Evolutionary conservation across 2,797 vertebrate species (phyloP).

Genomic region (Apogon talboti): DNA sequence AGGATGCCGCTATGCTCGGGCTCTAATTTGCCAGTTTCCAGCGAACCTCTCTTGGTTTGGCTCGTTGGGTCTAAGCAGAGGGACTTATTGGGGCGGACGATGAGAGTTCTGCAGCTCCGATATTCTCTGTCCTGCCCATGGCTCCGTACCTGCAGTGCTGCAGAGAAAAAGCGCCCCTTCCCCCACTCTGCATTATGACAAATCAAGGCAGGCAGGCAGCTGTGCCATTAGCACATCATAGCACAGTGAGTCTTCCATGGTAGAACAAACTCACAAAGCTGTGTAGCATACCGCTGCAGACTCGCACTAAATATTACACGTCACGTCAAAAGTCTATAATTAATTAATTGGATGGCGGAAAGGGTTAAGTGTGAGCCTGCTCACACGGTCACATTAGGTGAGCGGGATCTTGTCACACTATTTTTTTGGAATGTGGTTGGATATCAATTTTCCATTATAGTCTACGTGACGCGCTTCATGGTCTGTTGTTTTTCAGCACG

Average conservation of each 20-base stretch:
- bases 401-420: conserved; percentile 16
- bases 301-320: conserved; percentile 29
- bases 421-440: conserved; percentile 16
- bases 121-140: conserved; percentile 84
- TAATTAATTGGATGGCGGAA: conserved; percentile 34
- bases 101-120: conserved; percentile 70
- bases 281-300: conserved; percentile 42
- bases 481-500: conserved; percentile 7
- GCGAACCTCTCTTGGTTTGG: conserved; percentile 34
- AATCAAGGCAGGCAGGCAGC: conserved; percentile 90
- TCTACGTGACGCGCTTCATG: conserved; percentile 5
- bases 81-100: conserved; percentile 51
- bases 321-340: conserved; percentile 30
- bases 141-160: conserved; percentile 91
- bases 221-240: conserved; percentile 84
- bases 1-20: conserved; percentile 43
- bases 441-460: conserved; percentile 7
- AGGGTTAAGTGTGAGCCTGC: conserved; percentile 24
- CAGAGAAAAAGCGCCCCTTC: conserved; percentile 86
- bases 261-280: conserved; percentile 58
- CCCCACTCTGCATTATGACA: conserved; percentile 93
- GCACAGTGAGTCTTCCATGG: conserved; percentile 73
- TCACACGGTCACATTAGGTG: conserved; percentile 23
- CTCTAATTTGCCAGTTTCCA: conserved; percentile 32
- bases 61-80: conserved; percentile 47